Conservation (phyloP, 2,113 vertebrate species). For the Thermophis baileyi region DNA sequence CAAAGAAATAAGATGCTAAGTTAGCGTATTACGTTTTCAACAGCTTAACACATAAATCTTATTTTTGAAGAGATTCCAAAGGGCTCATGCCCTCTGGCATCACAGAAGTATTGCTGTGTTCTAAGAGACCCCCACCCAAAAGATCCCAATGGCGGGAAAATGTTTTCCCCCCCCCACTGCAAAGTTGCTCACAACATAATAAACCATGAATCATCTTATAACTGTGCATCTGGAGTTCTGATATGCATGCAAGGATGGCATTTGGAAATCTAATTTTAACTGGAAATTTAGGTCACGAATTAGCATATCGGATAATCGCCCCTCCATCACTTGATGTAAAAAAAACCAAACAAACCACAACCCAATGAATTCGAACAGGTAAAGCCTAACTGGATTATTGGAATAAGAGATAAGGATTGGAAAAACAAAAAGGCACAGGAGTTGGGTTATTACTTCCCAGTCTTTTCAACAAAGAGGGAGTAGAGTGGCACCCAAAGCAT, state of each 20-base stretch:
- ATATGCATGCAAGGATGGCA: background rate
- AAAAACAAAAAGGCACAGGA: background rate
- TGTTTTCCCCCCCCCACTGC: background rate
- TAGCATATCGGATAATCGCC: constrained; percentile 30
- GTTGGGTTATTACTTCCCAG: background rate
- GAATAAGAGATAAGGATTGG: background rate
- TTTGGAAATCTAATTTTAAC: constrained; percentile 29
- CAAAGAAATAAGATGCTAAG: background rate
- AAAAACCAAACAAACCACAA: background rate
- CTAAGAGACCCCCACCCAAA: background rate
- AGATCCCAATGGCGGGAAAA: background rate
- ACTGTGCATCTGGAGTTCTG: background rate
- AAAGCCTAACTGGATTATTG: constrained; percentile 7
- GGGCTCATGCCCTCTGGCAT: background rate
- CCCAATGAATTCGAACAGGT: constrained; percentile 27
- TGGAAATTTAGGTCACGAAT: constrained; percentile 8
- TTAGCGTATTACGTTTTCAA: background rate
- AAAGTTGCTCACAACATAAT: background rate
- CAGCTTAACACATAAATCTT: background rate
- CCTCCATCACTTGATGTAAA: background rate
- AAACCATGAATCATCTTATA: background rate
- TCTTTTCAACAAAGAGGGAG: background rate
- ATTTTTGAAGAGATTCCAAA: background rate
- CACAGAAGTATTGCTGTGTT: background rate
- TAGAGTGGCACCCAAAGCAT: background rate